Evolutionary conservation across 2,888 invertebrate species (phyloP).

Genomic region (Luperina nickerlii): DNA sequence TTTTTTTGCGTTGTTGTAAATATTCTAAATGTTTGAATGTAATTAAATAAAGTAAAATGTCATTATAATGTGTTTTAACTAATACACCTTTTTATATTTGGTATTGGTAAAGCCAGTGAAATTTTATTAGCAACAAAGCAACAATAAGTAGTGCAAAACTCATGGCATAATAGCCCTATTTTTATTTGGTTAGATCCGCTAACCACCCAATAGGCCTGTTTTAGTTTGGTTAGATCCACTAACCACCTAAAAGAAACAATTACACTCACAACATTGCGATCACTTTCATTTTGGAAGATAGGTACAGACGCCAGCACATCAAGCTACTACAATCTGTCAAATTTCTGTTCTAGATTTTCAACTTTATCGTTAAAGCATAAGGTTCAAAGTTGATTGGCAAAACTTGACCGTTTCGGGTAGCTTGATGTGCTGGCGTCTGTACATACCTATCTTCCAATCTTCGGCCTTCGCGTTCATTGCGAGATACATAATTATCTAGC

Average conservation of each 20-base stretch:
- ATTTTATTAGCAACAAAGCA: conserved; percentile 1
- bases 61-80: background rate
- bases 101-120: background rate
- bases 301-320: background rate
- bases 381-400: too few relatives aligned
- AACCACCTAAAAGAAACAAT: background rate
- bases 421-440: too few relatives aligned
- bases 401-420: too few relatives aligned
- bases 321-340: too few relatives aligned
- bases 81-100: background rate
- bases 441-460: too few relatives aligned
- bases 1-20: background rate
- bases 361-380: too few relatives aligned
- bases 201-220: background rate
- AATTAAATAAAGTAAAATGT: background rate
- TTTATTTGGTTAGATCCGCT: background rate
- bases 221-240: background rate
- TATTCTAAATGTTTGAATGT: background rate
- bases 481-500: background rate
- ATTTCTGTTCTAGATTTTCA: too few relatives aligned
- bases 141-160: background rate
- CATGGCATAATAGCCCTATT: background rate
- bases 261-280: background rate
- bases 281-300: background rate
- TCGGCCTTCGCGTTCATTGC: too few relatives aligned